Evolutionary conservation across 2,113 vertebrate species (phyloP).

Genomic region (Ammospiza nelsoni): DNA sequence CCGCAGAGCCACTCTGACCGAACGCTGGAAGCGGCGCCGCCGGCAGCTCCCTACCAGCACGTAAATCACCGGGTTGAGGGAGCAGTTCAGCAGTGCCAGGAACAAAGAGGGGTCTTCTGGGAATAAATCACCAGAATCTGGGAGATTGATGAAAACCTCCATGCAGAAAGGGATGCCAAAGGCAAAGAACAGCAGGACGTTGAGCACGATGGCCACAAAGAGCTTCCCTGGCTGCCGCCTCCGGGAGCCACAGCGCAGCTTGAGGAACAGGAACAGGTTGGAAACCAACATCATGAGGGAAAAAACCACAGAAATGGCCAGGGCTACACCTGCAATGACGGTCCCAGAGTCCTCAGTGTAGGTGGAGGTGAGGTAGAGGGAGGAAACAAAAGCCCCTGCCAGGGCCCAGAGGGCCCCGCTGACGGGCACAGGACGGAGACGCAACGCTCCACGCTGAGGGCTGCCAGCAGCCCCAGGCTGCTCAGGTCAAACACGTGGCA

Average conservation of each 20-base stretch:
- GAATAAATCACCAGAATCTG: accelerated
- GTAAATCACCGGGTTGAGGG: background rate
- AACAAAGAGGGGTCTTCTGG: background rate
- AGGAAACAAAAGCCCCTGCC: background rate
- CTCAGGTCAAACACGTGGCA: background rate
- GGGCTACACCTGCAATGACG: background rate
- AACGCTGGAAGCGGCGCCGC: background rate
- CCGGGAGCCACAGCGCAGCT: background rate
- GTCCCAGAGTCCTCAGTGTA: background rate
- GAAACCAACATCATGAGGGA: background rate
- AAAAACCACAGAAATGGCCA: background rate
- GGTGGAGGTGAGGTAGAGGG: background rate
- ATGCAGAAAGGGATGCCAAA: background rate
- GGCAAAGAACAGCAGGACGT: background rate
- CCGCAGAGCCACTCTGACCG: accelerated
- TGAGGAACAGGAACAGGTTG: background rate
- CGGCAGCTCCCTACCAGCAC: background rate
- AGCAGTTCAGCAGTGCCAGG: background rate
- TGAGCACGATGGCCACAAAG: background rate
- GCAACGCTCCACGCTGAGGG: background rate
- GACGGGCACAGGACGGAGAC: background rate
- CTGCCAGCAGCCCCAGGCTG: background rate
- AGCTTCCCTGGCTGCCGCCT: background rate
- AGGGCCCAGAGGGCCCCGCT: background rate
- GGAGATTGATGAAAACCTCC: background rate